Evolutionary conservation across 2,888 invertebrate species (phyloP).

Genomic region (Parasteatoda lunata): DNA sequence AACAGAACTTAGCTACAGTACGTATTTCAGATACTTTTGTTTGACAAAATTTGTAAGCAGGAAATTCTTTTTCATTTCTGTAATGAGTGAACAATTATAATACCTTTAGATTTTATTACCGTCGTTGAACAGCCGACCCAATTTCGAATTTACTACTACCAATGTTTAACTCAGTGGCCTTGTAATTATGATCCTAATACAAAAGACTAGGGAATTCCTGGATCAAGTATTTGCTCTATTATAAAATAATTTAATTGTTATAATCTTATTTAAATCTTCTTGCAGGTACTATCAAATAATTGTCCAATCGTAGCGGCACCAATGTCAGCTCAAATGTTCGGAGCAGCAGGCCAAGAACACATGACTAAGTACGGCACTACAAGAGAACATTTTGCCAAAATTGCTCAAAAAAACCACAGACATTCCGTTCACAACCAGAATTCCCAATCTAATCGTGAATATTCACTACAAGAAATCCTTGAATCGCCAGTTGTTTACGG

Average conservation of each 20-base stretch:
- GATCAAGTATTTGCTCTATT: neutral
- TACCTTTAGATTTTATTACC: too few relatives aligned
- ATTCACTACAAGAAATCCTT: constrained; percentile 89
- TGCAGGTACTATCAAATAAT: constrained; percentile 83
- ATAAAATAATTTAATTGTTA: neutral
- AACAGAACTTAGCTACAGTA: too few relatives aligned
- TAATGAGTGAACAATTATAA: too few relatives aligned
- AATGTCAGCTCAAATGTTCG: constrained; percentile 95
- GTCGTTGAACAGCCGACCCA: neutral
- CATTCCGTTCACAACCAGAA: constrained; percentile 97
- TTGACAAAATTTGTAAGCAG: too few relatives aligned
- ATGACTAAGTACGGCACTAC: constrained; percentile 96
- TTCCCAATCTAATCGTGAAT: constrained; percentile 94
- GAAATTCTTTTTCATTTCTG: too few relatives aligned
- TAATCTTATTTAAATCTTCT: constrained; percentile 72
- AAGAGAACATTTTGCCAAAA: constrained; percentile 94
- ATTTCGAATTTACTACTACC: neutral
- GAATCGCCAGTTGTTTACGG: constrained; percentile 89
- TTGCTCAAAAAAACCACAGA: constrained; percentile 97
- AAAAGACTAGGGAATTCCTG: neutral
- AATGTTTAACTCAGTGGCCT: neutral
- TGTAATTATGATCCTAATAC: neutral
- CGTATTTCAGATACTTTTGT: too few relatives aligned
- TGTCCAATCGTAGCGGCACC: constrained; percentile 88
- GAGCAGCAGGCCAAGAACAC: constrained; percentile 95